phyloP scores from a whole-genome alignment of 2,888 invertebrate genomes.

The Thecophora atra region DNA sequence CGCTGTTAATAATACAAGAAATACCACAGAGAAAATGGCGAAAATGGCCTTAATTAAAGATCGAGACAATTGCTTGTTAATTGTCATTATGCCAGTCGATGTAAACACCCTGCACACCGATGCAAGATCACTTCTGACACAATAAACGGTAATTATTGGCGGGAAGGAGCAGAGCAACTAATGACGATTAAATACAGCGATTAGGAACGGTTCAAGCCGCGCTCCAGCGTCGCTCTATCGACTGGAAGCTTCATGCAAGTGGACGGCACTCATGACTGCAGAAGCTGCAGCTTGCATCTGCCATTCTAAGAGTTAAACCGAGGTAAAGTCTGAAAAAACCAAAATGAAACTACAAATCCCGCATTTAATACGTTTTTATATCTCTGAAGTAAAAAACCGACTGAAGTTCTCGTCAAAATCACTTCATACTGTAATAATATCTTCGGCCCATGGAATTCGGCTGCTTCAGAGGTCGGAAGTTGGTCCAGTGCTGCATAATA shows the following conservation, averaged over 20 bases:
- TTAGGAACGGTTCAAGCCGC: not conserved
- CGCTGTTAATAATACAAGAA: too few relatives aligned
- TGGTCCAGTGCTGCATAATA: conserved; percentile 1
- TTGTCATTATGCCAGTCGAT: too few relatives aligned
- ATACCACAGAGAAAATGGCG: too few relatives aligned
- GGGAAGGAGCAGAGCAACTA: not conserved
- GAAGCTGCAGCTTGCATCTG: not conserved
- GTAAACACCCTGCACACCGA: not conserved
- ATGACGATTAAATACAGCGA: not conserved
- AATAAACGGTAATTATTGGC: not conserved
- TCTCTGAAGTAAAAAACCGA: too few relatives aligned
- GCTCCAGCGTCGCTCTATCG: not conserved
- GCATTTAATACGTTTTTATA: too few relatives aligned
- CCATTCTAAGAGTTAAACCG: too few relatives aligned
- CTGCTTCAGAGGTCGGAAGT: conserved; percentile 13
- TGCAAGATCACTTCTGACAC: not conserved
- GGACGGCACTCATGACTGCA: not conserved
- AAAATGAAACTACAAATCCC: too few relatives aligned
- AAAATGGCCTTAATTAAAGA: too few relatives aligned
- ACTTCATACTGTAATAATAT: too few relatives aligned
- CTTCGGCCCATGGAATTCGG: not conserved
- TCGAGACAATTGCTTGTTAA: too few relatives aligned
- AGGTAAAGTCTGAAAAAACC: too few relatives aligned
- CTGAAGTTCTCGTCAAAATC: too few relatives aligned
- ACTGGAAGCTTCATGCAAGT: not conserved